These are phyloP conservation scores for Synanthedon tipuliformis DNA, from an alignment of 2,888 invertebrate species.

Conservation along the genomic window DNA sequence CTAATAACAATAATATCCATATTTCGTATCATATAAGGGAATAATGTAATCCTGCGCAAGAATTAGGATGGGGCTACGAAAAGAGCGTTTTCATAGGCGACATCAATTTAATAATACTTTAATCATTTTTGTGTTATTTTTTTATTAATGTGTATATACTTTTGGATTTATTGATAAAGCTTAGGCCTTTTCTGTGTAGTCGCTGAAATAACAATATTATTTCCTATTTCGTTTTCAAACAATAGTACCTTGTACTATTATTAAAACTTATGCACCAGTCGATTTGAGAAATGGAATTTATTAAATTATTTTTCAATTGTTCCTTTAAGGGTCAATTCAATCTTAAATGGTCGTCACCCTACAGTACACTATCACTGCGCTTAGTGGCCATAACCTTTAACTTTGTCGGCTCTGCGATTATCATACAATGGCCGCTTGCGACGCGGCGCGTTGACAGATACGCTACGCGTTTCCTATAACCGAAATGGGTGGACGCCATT, in stretches of 20 bases:
- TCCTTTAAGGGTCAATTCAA: not conserved
- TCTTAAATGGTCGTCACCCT: slow-evolving; percentile 6
- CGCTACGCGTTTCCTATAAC: slow-evolving; percentile 65
- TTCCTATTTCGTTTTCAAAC: too few species aligned
- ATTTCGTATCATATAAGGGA: slow-evolving; percentile 59
- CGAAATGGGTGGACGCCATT: slow-evolving; percentile 58
- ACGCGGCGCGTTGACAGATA: slow-evolving; percentile 63
- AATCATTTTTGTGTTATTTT: too few species aligned
- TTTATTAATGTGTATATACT: too few species aligned
- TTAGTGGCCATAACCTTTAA: slow-evolving; percentile 41
- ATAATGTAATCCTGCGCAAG: slow-evolving; percentile 33
- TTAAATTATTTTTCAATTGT: too few species aligned
- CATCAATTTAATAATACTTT: too few species aligned
- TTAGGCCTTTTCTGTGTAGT: too few species aligned
- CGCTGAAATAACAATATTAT: too few species aligned
- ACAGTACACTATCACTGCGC: slow-evolving; percentile 15
- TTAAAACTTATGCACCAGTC: too few species aligned
- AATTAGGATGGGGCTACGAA: slow-evolving; percentile 40
- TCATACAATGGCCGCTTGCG: slow-evolving; percentile 67
- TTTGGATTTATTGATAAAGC: too few species aligned
- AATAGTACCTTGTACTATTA: too few species aligned
- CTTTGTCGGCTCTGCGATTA: slow-evolving; percentile 58
- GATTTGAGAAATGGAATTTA: too few species aligned
- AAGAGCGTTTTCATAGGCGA: slow-evolving; percentile 10
- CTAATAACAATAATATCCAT: slow-evolving; percentile 66